phyloP scores from a whole-genome alignment of 1,140 invertebrate species.

The Tetramorium simillimum region DNA sequence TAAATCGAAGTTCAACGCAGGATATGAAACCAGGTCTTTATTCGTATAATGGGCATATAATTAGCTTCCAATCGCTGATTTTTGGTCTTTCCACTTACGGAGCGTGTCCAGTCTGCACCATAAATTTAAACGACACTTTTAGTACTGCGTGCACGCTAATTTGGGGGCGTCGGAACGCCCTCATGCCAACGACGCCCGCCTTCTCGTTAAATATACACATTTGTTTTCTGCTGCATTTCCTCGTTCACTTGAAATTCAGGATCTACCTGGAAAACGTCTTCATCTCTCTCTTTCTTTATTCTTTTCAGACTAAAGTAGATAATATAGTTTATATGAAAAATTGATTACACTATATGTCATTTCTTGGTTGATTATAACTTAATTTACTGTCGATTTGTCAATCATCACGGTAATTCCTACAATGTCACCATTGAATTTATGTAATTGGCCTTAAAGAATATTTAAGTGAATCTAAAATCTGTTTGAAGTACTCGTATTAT shows the following conservation, averaged over 20 bases:
- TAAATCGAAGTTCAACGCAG: not conserved
- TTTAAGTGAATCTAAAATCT: not conserved
- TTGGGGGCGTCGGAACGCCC: constrained; percentile 80
- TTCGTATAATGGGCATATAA: constrained; percentile 20
- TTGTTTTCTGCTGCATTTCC: constrained; percentile 74
- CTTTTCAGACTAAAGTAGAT: not conserved
- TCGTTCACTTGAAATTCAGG: constrained; percentile 39
- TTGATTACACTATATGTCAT: not conserved
- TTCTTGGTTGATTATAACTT: not conserved
- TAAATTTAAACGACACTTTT: constrained; percentile 82
- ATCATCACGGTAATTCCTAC: not conserved
- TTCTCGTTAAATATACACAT: constrained; percentile 81
- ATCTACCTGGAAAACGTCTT: constrained; percentile 36
- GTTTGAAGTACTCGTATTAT: constrained; percentile 2
- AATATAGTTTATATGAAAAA: no score
- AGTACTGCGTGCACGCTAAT: constrained; percentile 81
- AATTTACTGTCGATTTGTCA: not conserved
- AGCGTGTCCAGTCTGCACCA: constrained; percentile 62
- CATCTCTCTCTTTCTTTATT: not conserved
- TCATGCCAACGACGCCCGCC: constrained; percentile 76
- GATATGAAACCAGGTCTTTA: not conserved
- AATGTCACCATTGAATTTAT: not conserved
- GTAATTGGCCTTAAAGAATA: not conserved
- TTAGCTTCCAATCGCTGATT: constrained; percentile 52
- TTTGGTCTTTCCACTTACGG: constrained; percentile 37